Percentiles rank a stretch among this genome's conserved stretches.
These are phyloP conservation scores for Amazona ochrocephala DNA, from an alignment of 2,797 vertebrate species.

Conservation along the genomic window DNA sequence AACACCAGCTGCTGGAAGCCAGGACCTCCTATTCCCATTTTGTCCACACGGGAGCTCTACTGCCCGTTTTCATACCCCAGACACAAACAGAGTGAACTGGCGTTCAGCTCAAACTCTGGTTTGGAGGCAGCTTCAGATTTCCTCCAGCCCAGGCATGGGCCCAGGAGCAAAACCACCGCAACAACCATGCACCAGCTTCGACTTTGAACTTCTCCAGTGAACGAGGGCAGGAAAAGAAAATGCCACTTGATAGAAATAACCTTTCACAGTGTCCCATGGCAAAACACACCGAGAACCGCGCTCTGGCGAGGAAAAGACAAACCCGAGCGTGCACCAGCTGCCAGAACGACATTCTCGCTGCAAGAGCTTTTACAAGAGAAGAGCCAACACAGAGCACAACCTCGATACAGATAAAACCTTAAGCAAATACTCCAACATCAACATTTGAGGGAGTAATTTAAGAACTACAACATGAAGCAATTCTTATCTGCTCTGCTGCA, in stretches of 20 bases:
- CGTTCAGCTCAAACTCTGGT: neutral
- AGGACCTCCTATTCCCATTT: neutral
- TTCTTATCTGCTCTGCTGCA: conserved; percentile 48
- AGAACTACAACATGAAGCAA: conserved; percentile 13
- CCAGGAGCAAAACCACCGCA: neutral
- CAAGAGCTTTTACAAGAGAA: conserved; percentile 39
- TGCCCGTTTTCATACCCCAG: neutral
- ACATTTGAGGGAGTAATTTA: conserved; percentile 50
- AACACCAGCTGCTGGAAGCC: neutral
- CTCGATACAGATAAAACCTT: conserved; percentile 50
- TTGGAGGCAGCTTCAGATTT: neutral
- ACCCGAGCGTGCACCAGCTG: neutral
- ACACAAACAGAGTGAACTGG: neutral
- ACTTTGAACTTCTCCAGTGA: neutral
- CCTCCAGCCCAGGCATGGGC: neutral
- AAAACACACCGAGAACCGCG: neutral
- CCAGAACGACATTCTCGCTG: conserved; percentile 25
- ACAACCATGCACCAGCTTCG: neutral
- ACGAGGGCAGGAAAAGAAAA: neutral
- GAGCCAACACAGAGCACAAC: conserved; percentile 27
- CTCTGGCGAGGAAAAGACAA: neutral
- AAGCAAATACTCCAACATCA: conserved; percentile 50
- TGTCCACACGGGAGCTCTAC: neutral
- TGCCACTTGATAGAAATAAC: conserved; percentile 13
- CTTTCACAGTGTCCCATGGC: neutral